A percentile compares a stretch with the other conserved stretches of the same genome.
Evolutionary conservation across 2,797 vertebrate species (phyloP).

Genomic region (Oreonectes daqikongensis): DNA sequence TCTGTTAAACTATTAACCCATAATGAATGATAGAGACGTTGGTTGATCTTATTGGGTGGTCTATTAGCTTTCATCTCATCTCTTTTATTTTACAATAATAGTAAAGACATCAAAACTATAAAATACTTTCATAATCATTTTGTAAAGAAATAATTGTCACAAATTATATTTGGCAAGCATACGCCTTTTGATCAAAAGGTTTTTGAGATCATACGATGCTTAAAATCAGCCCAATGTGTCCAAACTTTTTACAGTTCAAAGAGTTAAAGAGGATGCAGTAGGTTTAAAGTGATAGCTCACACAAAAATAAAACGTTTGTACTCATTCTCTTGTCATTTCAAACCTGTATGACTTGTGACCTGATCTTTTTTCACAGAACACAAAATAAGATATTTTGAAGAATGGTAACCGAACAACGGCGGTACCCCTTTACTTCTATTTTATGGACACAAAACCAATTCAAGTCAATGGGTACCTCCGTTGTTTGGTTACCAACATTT

Average conservation of each 20-base stretch:
- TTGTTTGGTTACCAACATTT: no score
- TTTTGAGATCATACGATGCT: constrained; percentile 66
- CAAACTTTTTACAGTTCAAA: background rate
- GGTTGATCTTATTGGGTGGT: constrained; percentile 69
- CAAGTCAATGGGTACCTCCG: no score
- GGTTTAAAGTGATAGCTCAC: no score
- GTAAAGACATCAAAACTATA: no score
- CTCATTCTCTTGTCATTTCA: background rate
- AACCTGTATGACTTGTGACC: no score
- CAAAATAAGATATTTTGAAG: no score
- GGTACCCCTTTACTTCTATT: no score
- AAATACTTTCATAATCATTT: no score
- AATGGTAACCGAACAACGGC: no score
- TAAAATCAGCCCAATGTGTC: constrained; percentile 36
- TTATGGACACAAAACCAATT: no score
- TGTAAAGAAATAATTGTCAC: no score
- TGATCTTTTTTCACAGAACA: no score
- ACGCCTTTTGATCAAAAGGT: constrained; percentile 62
- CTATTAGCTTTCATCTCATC: constrained; percentile 40
- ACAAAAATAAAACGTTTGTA: background rate
- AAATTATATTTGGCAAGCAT: background rate
- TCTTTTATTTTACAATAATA: background rate
- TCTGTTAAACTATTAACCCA: constrained; percentile 7
- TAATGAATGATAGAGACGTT: constrained; percentile 35
- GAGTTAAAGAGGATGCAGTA: background rate